Percentiles rank a stretch among this genome's conserved stretches.
These are phyloP conservation scores for Unio pictorum DNA, from an alignment of 2,888 invertebrate genomes.

Conservation along the genomic window DNA sequence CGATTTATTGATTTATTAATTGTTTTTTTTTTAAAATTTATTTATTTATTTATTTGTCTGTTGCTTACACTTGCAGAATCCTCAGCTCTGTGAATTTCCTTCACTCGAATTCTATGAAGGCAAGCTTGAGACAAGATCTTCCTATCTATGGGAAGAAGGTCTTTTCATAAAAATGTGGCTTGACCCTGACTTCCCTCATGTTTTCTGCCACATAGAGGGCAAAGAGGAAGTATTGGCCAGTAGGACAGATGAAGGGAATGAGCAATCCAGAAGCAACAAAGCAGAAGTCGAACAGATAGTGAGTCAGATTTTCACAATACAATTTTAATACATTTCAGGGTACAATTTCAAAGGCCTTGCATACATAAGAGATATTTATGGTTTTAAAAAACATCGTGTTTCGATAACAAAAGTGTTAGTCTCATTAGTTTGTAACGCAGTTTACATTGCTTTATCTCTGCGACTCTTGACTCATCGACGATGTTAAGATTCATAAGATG, in stretches of 20 bases:
- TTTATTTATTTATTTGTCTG: too few species aligned
- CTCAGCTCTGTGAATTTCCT: slow-evolving; percentile 44
- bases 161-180: slow-evolving; percentile 5
- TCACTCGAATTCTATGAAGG: slow-evolving; percentile 43
- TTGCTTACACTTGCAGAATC: slow-evolving; percentile 29
- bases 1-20: too few species aligned
- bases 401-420: not conserved
- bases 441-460: too few species aligned
- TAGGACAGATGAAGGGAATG: slow-evolving; percentile 40
- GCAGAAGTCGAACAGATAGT: slow-evolving; percentile 41
- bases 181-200: slow-evolving; percentile 12
- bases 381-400: not conserved
- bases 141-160: slow-evolving; percentile 4
- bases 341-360: not conserved
- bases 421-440: not conserved
- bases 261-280: slow-evolving; percentile 43
- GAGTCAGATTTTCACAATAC: slow-evolving; percentile 7
- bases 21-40: too few species aligned
- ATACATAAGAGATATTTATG: not conserved
- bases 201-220: slow-evolving; percentile 46
- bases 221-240: slow-evolving; percentile 37
- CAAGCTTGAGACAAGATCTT: slow-evolving; percentile 17
- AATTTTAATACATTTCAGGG: not conserved
- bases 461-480: too few species aligned
- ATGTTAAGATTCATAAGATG: too few species aligned